phyloP scores from a whole-genome alignment of 2,113 vertebrate genomes.

The Oceanodroma tethys region DNA sequence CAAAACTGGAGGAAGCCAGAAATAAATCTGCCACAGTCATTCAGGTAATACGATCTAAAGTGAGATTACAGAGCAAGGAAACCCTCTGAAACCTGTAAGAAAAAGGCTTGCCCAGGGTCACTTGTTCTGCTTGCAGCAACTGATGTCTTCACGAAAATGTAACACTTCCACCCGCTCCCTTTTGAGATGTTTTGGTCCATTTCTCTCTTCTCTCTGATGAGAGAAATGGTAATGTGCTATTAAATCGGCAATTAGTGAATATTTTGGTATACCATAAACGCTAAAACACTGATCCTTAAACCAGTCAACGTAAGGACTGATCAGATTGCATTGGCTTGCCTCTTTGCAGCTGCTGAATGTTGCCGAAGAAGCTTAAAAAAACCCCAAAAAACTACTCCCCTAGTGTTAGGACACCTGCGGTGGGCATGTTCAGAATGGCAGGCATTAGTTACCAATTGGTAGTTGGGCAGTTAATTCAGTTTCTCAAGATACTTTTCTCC shows the following conservation, averaged over 20 bases:
- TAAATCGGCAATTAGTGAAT: neutral
- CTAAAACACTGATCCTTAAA: neutral
- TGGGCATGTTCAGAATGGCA: neutral
- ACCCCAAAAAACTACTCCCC: neutral
- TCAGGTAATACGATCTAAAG: conserved; percentile 75
- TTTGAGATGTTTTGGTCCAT: neutral
- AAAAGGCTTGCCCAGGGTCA: neutral
- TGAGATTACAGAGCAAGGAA: neutral
- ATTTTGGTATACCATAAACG: neutral
- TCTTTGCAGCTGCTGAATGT: neutral
- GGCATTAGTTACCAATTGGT: neutral
- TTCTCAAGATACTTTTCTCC: neutral
- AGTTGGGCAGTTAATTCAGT: neutral
- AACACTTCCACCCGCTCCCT: fast-evolving
- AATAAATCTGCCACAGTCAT: conserved; percentile 77
- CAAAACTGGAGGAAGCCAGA: conserved; percentile 61
- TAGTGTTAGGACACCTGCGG: neutral
- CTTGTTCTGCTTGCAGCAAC: neutral
- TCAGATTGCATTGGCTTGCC: neutral
- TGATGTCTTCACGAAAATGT: neutral
- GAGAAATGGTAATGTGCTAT: neutral
- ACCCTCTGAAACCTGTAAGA: neutral
- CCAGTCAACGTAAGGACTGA: neutral
- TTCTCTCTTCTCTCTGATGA: neutral
- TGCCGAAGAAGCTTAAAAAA: neutral